These are phyloP conservation scores for Ictalurus furcatus DNA, from an alignment of 2,113 vertebrate genomes.

Conservation along the genomic window DNA sequence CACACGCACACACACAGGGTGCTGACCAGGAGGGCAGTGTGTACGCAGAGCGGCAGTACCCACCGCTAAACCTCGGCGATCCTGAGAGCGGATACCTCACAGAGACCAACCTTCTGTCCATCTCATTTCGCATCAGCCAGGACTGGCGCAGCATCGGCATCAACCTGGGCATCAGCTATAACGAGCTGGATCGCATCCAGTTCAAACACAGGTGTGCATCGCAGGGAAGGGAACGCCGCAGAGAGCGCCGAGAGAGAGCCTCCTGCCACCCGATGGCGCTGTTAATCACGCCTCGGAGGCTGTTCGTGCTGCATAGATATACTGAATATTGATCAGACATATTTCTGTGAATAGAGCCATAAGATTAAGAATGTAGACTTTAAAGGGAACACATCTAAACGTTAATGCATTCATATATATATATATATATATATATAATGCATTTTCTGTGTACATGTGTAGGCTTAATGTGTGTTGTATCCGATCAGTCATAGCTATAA, in stretches of 20 bases:
- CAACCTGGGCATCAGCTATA: constrained; percentile 83
- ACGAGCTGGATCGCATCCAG: constrained; percentile 81
- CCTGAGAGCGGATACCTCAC: constrained; percentile 93
- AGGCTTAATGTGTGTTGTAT: not conserved
- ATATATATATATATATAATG: not conserved
- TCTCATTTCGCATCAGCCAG: constrained; percentile 82
- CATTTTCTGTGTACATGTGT: not conserved
- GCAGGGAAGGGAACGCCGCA: not conserved
- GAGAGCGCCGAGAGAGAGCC: no score
- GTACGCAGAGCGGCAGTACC: constrained; percentile 59
- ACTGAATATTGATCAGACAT: not conserved
- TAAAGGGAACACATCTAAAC: not conserved
- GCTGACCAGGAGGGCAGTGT: constrained; percentile 61
- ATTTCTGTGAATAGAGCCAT: not conserved
- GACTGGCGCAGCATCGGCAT: constrained; percentile 90
- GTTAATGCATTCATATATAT: not conserved
- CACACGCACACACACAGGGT: constrained; percentile 48
- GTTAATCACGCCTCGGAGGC: constrained; percentile 16
- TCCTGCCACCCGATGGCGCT: constrained; percentile 35
- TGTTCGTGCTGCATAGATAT: not conserved
- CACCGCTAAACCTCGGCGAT: constrained; percentile 88
- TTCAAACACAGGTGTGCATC: constrained; percentile 80
- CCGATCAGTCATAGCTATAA: not conserved
- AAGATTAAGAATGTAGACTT: not conserved
- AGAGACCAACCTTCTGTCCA: constrained; percentile 85